Evolutionary conservation across 2,797 vertebrate species (phyloP), one percentile per base, ranked within the genome.

Genomic region (Poecilia wingei): DNA sequence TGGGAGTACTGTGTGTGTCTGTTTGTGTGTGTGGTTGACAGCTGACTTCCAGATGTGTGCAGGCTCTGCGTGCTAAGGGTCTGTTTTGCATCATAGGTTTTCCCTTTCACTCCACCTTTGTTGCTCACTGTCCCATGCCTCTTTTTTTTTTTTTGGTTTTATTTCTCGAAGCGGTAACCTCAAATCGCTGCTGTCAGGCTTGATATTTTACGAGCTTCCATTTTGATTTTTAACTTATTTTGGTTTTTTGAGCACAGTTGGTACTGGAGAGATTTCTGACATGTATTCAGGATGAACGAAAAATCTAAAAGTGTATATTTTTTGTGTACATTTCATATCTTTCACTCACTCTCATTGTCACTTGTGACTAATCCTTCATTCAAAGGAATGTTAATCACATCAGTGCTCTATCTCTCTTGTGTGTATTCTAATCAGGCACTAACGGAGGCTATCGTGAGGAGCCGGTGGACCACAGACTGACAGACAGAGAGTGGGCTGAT

Each of bases 401-500:
- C 49, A 81, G 79, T 69, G 78, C 85, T 77, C 70, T 86, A 81
- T 84, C 87, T 90, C 70, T 90, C 87, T 76, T 83, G 28, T 93
- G 75, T 88, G 85, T 93, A 79, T 94, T 93, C 88, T 89, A 82
- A 88, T 91, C 94, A 98, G 98, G 97, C 85, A 90, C 97, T 87
- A 99, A 98, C 71, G 98, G 98, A 81, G 96, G 97, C 66, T 99
- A 98, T 95, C 97, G 98, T 36, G 98, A 99, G 68, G 98, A 99
- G 88, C 96, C 97, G 28, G 98, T 99, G 88, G 98, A 99, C 93
- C 98, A 99, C 93, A 97, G 98, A 87, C 94, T 99, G 92, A 99
- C 98, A 0, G 98, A 99, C 94, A 95, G 98, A 86, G 98, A 99
- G 92, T 99, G 98, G 98, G 98, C 98, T 53, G 98, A 99, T 33